phyloP scores from a whole-genome alignment of 2,888 invertebrate species.

The Operophtera brumata region DNA sequence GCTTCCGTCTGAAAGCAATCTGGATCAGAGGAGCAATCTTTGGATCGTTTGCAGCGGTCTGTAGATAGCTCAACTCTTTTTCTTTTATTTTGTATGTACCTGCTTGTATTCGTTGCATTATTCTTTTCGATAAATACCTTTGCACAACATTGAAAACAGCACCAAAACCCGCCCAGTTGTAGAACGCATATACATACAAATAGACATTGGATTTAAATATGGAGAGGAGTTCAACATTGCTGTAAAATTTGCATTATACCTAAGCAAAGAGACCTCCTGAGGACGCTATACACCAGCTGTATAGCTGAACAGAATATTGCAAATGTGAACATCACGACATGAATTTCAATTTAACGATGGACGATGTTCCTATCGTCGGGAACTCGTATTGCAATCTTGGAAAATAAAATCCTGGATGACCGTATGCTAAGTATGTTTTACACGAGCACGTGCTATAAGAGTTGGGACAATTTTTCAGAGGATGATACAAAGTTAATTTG shows the following conservation, averaged over 20 bases:
- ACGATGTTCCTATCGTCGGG: slow-evolving; percentile 33
- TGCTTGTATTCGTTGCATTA: too few relatives aligned
- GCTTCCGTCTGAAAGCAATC: too few relatives aligned
- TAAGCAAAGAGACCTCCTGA: slow-evolving; percentile 40
- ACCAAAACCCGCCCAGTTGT: not conserved
- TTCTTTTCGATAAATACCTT: too few relatives aligned
- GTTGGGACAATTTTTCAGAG: too few relatives aligned
- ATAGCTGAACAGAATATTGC: slow-evolving; percentile 55
- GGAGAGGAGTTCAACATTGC: slow-evolving; percentile 24
- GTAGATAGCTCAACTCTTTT: too few relatives aligned
- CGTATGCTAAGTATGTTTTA: slow-evolving; percentile 5
- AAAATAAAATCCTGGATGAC: slow-evolving; percentile 26
- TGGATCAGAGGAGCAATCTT: too few relatives aligned
- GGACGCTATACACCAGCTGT: slow-evolving; percentile 45
- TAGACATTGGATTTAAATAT: not conserved
- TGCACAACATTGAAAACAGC: not conserved
- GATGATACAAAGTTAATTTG: too few relatives aligned
- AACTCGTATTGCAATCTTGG: slow-evolving; percentile 43
- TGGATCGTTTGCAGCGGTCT: too few relatives aligned
- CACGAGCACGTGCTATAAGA: too few relatives aligned
- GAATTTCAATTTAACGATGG: slow-evolving; percentile 58
- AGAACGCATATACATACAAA: not conserved
- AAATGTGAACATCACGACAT: slow-evolving; percentile 52
- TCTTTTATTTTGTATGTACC: too few relatives aligned
- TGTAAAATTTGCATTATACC: slow-evolving; percentile 43